Evolutionary conservation across 1,140 invertebrate genomes (phyloP).

Genomic region (Brachionus sp.): DNA sequence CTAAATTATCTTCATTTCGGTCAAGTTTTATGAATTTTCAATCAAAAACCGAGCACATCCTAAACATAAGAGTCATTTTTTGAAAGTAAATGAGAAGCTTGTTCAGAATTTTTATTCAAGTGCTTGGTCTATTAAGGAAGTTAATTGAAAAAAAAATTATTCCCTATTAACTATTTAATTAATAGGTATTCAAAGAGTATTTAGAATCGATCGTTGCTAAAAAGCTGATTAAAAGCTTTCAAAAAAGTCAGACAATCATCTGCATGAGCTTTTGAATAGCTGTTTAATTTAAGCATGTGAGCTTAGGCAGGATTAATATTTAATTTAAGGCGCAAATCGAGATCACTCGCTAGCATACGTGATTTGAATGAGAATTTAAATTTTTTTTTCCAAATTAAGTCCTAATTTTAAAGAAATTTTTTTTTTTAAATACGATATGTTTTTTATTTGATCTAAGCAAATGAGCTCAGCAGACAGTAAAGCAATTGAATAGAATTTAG

Average conservation of each 20-base stretch:
- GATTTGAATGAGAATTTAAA: neutral
- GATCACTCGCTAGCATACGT: neutral
- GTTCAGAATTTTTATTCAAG: neutral
- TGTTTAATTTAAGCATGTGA: neutral
- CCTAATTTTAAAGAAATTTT: neutral
- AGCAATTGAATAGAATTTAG: slow-evolving; percentile 23
- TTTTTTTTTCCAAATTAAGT: slow-evolving; percentile 1
- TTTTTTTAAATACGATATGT: neutral
- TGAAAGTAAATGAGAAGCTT: neutral
- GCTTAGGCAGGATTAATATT: neutral
- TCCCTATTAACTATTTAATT: neutral
- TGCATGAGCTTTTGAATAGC: neutral
- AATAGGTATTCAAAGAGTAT: neutral
- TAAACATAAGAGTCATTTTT: neutral
- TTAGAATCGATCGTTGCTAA: neutral
- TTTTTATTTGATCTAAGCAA: slow-evolving; percentile 10
- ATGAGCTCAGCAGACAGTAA: slow-evolving; percentile 35
- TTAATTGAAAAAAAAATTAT: neutral
- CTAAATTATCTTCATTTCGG: neutral
- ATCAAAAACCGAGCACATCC: neutral
- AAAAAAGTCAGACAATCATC: neutral
- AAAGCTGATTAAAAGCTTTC: neutral
- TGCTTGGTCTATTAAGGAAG: neutral
- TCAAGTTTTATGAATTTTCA: neutral
- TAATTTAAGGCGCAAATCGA: neutral